phyloP scores from a whole-genome alignment of 2,888 invertebrate genomes.

The Macrosoma leucophasiata region DNA sequence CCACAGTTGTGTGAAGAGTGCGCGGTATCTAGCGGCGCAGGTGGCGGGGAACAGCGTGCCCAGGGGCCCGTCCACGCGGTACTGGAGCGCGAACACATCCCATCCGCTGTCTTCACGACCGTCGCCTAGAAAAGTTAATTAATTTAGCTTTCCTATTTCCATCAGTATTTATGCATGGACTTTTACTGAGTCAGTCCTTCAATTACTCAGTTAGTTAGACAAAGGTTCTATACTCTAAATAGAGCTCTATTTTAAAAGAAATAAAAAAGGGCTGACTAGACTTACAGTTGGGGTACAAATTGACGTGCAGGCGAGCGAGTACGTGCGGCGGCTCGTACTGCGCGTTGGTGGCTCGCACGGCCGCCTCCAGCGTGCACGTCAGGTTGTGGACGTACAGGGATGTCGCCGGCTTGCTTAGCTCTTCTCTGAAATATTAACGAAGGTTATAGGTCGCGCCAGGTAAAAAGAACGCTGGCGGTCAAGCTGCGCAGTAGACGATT shows the following conservation, averaged over 20 bases:
- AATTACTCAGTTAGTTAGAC: too few species aligned
- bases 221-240: too few species aligned
- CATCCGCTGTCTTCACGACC: slow-evolving; percentile 85
- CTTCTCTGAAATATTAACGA: slow-evolving; percentile 84
- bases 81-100: slow-evolving; percentile 93
- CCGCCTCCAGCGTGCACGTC: slow-evolving; percentile 88
- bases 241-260: too few species aligned
- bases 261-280: too few species aligned
- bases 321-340: slow-evolving; percentile 96
- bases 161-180: too few species aligned
- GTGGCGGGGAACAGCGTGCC: slow-evolving; percentile 87
- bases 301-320: slow-evolving; percentile 89
- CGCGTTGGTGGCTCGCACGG: slow-evolving; percentile 93
- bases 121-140: slow-evolving; percentile 53
- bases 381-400: slow-evolving; percentile 92
- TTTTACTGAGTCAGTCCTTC: too few species aligned
- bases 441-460: too few species aligned
- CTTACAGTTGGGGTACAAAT: slow-evolving; percentile 75
- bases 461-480: too few species aligned
- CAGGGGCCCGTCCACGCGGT: slow-evolving; percentile 91
- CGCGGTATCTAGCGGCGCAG: slow-evolving; percentile 83
- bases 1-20: slow-evolving; percentile 92
- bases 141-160: too few species aligned
- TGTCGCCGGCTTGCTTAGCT: slow-evolving; percentile 90
- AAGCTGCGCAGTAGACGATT: too few species aligned